A percentile compares a stretch with the other conserved stretches of the same genome.
Conservation (phyloP, 2,888 invertebrate genomes). For the Caenorhabditis auriculariae region DNA sequence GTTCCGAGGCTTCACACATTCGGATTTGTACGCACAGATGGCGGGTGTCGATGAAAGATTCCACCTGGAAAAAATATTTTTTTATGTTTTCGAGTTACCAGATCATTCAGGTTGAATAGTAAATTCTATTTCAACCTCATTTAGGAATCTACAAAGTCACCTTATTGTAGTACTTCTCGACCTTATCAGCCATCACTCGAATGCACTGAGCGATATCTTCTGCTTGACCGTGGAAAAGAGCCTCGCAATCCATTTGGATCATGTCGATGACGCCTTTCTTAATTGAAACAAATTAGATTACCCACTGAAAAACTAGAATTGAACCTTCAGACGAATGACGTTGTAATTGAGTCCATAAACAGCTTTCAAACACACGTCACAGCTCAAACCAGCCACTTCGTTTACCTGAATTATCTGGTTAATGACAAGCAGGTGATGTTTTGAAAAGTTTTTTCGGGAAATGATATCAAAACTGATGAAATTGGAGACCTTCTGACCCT, state of each 20-base stretch:
- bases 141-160: slow-evolving; percentile 13
- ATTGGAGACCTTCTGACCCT: no score
- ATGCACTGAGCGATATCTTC: slow-evolving; percentile 38
- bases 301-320: neutral
- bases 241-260: slow-evolving; percentile 41
- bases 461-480: no score
- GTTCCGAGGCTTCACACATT: slow-evolving; percentile 3
- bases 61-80: slow-evolving; percentile 7
- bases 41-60: slow-evolving; percentile 15
- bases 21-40: slow-evolving; percentile 10
- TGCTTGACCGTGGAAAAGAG: slow-evolving; percentile 32
- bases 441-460: no score
- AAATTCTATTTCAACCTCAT: no score
- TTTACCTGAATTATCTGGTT: slow-evolving; percentile 34
- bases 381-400: slow-evolving; percentile 41
- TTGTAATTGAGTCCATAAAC: slow-evolving; percentile 50
- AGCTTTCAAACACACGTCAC: slow-evolving; percentile 46
- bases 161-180: slow-evolving; percentile 38
- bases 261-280: slow-evolving; percentile 39
- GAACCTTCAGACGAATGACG: slow-evolving; percentile 43
- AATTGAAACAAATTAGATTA: slow-evolving; percentile 3
- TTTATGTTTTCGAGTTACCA: neutral
- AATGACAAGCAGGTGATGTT: neutral
- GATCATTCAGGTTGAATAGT: no score
- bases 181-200: slow-evolving; percentile 34